Percentiles rank a stretch among this genome's conserved stretches.
phyloP scores from a whole-genome alignment of 2,113 vertebrate genomes.

The Ctenomys sociabilis region DNA sequence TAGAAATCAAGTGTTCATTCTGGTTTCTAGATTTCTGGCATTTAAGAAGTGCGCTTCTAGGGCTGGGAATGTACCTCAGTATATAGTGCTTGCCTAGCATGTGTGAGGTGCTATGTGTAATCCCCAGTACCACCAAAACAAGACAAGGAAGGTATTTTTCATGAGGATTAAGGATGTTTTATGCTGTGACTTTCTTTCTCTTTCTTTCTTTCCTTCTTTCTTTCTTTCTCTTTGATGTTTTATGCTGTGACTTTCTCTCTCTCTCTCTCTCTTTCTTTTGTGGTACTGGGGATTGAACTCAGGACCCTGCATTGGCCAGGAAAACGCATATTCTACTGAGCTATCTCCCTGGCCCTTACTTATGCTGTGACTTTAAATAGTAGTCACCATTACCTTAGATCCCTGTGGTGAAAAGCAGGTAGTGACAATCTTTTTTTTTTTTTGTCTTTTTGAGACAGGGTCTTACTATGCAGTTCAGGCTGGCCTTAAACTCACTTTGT shows the following conservation, averaged over 20 bases:
- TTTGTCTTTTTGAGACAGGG: no score
- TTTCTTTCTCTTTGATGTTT: background rate
- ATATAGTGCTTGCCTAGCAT: background rate
- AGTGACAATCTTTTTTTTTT: constrained; percentile 33
- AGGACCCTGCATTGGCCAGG: no score
- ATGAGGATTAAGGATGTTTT: constrained; percentile 6
- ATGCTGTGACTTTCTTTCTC: background rate
- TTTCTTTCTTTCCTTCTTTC: no score
- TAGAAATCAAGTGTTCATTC: constrained; percentile 21
- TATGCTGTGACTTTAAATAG: background rate
- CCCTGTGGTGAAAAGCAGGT: constrained; percentile 33
- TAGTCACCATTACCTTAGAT: background rate
- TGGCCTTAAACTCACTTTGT: no score
- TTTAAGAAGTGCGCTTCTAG: background rate
- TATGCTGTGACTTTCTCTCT: background rate
- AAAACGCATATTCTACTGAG: no score
- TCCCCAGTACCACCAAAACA: background rate
- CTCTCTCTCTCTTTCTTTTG: no score
- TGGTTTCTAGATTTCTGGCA: background rate
- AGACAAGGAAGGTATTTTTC: background rate
- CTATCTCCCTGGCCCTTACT: no score
- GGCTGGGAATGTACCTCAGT: background rate
- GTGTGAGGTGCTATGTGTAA: background rate
- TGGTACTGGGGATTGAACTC: no score
- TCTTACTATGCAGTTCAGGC: no score